Conservation (phyloP, 2,888 invertebrate genomes). For the Trichopria drosophilae region DNA sequence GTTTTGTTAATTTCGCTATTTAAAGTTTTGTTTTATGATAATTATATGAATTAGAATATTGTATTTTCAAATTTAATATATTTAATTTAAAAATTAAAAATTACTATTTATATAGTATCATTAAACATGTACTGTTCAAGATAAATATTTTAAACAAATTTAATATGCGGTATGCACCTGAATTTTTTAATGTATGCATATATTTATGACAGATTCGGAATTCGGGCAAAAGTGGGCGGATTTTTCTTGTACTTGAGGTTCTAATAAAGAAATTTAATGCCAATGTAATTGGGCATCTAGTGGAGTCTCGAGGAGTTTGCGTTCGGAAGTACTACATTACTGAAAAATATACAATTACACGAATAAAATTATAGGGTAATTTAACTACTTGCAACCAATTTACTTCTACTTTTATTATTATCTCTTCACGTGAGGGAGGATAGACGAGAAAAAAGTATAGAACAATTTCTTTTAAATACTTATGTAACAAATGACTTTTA, state of each 20-base stretch:
- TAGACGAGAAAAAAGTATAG: too few species aligned
- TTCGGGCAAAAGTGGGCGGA: slow-evolving; percentile 6
- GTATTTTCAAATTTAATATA: neutral
- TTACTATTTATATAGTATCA: too few species aligned
- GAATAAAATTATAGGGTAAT: neutral
- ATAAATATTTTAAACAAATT: too few species aligned
- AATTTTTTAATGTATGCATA: slow-evolving; percentile 1
- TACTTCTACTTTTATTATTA: too few species aligned
- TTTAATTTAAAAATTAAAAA: slow-evolving; percentile 2
- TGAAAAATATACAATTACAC: neutral
- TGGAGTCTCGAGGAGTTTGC: slow-evolving; percentile 5
- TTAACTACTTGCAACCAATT: too few species aligned
- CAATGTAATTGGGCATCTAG: neutral
- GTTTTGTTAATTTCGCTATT: neutral
- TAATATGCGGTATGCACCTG: neutral
- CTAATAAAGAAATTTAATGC: neutral
- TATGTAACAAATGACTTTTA: too few species aligned
- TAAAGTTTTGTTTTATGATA: neutral
- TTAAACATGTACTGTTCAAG: too few species aligned
- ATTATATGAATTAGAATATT: neutral
- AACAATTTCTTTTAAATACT: too few species aligned
- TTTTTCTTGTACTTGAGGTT: slow-evolving; percentile 2
- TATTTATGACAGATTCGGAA: neutral
- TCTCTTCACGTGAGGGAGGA: too few species aligned
- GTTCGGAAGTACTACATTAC: slow-evolving; percentile 3